Base-by-base conservation (phyloP, 2,113 vertebrate species). In the Alouatta palliata region DNA sequence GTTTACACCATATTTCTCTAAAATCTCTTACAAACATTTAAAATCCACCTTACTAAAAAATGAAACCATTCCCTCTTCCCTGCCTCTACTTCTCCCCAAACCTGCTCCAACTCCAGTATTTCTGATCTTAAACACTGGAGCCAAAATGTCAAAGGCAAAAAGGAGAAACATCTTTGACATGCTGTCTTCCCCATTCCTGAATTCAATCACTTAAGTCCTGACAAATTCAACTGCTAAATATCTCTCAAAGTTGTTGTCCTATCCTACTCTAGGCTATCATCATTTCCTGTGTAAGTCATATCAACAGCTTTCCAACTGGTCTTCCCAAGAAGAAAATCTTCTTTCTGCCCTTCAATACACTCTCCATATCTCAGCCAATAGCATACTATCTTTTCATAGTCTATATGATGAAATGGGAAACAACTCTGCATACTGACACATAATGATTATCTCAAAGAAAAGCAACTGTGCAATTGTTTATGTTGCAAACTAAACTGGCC, bases 121-220 rank as follows among this genome's bases (percentile, higher is more conserved):
- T 16, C 19, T 9, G 0, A 68, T 71, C 16, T 91, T 37, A 71
- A 14, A 64, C 61, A 64, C 12, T 64, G 61, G 2, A 64, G 61
- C 12, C 61, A 64, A 64, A 64, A 64, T 30, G 61, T 64, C 35
- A 84, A 32, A 80, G 27, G 13, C 43, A 93, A n/a, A 92, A 86
- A 47, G 19, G 13, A 64, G 19, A 35, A 30, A 35, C 19, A 30
- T 40, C n/a, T 27, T 45, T 35, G 20, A 43, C 25, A 19, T 16
- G 58, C 2, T 21, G 0, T 9, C 16, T 77, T n/a, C 27, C 6
- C 30, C 1, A 11, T 3, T 20, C 13, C 12, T 20, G 11, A 4
- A n/a, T 6, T 1, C 37, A 73, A 9, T 52, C 43, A 37, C 71
- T 13, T 19, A 54, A 43, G 14, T 40, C 71, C 37, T 47, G n/a